phyloP scores from a whole-genome alignment of 2,888 invertebrate species.

The Drosophila tanythrix region DNA sequence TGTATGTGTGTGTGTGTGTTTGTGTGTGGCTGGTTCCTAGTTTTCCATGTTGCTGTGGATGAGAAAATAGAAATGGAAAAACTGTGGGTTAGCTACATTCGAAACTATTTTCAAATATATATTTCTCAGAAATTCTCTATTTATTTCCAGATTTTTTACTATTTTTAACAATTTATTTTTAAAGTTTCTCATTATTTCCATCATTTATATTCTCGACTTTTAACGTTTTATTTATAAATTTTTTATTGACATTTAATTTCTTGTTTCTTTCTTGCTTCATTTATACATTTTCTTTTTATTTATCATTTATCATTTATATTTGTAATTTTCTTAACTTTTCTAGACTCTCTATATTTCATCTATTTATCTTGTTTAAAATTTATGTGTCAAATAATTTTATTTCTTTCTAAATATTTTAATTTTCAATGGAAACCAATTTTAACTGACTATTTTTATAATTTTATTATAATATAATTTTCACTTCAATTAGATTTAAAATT shows the following conservation, averaged over 20 bases:
- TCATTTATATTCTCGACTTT: neutral
- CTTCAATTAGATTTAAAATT: neutral
- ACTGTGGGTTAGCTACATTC: conserved; percentile 33
- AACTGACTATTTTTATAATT: neutral
- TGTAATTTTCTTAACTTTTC: neutral
- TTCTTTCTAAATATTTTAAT: neutral
- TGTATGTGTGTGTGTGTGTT: conserved; percentile 12
- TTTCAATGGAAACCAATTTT: neutral
- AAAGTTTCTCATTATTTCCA: conserved; percentile 6
- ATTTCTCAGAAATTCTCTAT: neutral
- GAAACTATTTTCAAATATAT: conserved; percentile 16
- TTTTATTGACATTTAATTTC: neutral
- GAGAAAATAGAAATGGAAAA: conserved; percentile 21
- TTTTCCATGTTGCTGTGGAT: conserved; percentile 68
- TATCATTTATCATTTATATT: too few relatives aligned
- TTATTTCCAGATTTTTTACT: neutral
- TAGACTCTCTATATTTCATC: neutral
- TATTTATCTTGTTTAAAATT: neutral
- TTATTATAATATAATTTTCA: too few relatives aligned
- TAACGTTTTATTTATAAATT: neutral
- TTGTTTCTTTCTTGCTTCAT: neutral
- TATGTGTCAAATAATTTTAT: neutral
- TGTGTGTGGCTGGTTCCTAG: conserved; percentile 33
- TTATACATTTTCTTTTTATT: neutral
- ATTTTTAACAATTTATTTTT: conserved; percentile 1